phyloP scores from a whole-genome alignment of 2,888 invertebrate genomes.

The Tridacna crocea region DNA sequence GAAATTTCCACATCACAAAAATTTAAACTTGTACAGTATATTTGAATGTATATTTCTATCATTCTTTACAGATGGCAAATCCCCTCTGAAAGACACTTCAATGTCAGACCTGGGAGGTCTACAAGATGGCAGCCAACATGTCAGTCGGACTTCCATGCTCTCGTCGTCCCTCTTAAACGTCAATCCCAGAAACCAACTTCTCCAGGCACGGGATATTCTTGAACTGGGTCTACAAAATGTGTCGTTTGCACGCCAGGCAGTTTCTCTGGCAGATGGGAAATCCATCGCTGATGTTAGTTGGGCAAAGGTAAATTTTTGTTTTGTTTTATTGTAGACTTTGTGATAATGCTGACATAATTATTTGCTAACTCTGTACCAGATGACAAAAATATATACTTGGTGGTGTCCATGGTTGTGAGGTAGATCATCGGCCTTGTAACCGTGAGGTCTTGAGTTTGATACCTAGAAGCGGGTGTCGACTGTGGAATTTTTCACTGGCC shows the following conservation, averaged over 20 bases:
- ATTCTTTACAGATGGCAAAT: conserved; percentile 60
- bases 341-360: no score
- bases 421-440: no score
- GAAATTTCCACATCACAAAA: no score
- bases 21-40: no score
- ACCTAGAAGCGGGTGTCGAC: no score
- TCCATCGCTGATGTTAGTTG: conserved; percentile 82
- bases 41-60: no score
- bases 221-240: conserved; percentile 81
- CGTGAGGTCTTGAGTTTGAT: no score
- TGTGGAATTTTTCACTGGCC: no score
- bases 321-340: no score
- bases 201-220: conserved; percentile 80
- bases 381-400: no score
- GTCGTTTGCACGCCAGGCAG: conserved; percentile 78
- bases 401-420: no score
- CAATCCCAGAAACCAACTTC: conserved; percentile 72
- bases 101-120: conserved; percentile 66
- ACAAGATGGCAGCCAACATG: conserved; percentile 62
- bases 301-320: conserved; percentile 77
- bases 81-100: conserved; percentile 71
- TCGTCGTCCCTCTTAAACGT: conserved; percentile 72
- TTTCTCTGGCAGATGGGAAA: conserved; percentile 79
- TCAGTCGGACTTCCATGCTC: conserved; percentile 69
- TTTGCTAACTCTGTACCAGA: no score